phyloP scores from a whole-genome alignment of 2,888 invertebrate genomes.

The Dryocosmus kuriphilus region DNA sequence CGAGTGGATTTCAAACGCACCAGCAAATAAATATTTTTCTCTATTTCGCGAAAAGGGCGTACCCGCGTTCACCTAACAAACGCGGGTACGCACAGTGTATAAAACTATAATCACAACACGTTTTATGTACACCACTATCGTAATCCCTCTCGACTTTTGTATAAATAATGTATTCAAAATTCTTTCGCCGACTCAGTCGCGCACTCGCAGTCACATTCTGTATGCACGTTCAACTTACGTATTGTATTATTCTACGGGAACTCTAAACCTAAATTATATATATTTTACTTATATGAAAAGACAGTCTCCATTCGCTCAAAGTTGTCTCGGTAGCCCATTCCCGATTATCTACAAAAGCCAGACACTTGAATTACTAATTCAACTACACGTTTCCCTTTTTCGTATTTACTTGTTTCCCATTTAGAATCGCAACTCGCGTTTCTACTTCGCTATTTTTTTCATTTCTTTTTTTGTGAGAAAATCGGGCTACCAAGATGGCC shows the following conservation, averaged over 20 bases:
- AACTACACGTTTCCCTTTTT: background rate
- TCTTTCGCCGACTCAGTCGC: conserved; percentile 38
- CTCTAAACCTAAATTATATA: conserved; percentile 73
- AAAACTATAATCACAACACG: conserved; percentile 59
- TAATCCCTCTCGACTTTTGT: conserved; percentile 15
- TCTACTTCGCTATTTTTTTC: background rate
- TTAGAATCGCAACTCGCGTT: conserved; percentile 7
- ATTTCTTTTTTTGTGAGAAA: conserved; percentile 41
- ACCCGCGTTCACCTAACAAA: conserved; percentile 14
- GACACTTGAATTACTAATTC: background rate
- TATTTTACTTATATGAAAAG: conserved; percentile 78
- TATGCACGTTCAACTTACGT: conserved; percentile 67
- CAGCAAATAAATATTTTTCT: conserved; percentile 69
- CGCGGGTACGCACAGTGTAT: conserved; percentile 43
- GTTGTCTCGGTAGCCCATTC: conserved; percentile 61
- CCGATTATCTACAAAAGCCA: conserved; percentile 39
- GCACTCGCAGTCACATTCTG: conserved; percentile 41
- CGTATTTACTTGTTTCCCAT: background rate
- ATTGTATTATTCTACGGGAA: conserved; percentile 67
- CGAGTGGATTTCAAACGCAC: conserved; percentile 55
- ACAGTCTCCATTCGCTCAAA: conserved; percentile 75
- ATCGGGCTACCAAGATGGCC: conserved; percentile 64
- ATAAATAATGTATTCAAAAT: conserved; percentile 39
- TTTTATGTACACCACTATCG: conserved; percentile 63
- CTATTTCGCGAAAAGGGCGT: conserved; percentile 43